Percentiles rank a stretch among this genome's conserved stretches.
Conservation (phyloP, 2,888 invertebrate species). For the Enchytraeus crypticus region DNA sequence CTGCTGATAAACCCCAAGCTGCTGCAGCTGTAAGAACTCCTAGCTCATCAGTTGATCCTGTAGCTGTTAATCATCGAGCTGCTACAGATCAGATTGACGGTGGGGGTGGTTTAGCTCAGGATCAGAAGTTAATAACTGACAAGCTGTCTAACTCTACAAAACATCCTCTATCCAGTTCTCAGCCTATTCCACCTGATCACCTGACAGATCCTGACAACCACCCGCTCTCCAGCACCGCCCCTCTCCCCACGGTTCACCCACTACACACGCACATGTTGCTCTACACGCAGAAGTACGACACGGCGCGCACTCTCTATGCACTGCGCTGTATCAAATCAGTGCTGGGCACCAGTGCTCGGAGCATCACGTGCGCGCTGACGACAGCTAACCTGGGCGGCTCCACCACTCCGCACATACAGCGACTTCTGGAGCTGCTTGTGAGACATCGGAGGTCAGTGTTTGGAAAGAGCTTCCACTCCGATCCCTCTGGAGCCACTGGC, state of each 20-base stretch:
- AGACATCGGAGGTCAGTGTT: conserved; percentile 72
- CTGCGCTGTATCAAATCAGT: conserved; percentile 66
- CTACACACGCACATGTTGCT: conserved; percentile 71
- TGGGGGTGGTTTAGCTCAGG: too few species aligned
- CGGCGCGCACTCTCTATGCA: conserved; percentile 64
- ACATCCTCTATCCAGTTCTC: too few species aligned
- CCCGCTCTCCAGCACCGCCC: neutral
- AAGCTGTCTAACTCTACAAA: too few species aligned
- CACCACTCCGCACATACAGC: conserved; percentile 35
- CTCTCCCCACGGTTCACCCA: conserved; percentile 55
- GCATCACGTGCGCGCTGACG: conserved; percentile 66
- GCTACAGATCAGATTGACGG: too few species aligned
- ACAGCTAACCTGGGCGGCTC: conserved; percentile 61
- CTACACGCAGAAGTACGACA: conserved; percentile 71
- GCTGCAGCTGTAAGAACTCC: too few species aligned
- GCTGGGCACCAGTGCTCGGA: conserved; percentile 61
- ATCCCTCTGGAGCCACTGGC: conserved; percentile 55
- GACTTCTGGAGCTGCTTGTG: conserved; percentile 59
- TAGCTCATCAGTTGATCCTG: too few species aligned
- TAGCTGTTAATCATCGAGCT: too few species aligned
- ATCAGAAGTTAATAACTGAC: too few species aligned
- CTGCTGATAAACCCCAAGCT: too few species aligned
- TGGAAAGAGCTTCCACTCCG: conserved; percentile 55
- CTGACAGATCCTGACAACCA: too few species aligned
- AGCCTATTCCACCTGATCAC: too few species aligned